A percentile compares a stretch with the other conserved stretches of the same genome.
phyloP scores from a whole-genome alignment of 1,140 invertebrate genomes.

The Drosophila erecta region DNA sequence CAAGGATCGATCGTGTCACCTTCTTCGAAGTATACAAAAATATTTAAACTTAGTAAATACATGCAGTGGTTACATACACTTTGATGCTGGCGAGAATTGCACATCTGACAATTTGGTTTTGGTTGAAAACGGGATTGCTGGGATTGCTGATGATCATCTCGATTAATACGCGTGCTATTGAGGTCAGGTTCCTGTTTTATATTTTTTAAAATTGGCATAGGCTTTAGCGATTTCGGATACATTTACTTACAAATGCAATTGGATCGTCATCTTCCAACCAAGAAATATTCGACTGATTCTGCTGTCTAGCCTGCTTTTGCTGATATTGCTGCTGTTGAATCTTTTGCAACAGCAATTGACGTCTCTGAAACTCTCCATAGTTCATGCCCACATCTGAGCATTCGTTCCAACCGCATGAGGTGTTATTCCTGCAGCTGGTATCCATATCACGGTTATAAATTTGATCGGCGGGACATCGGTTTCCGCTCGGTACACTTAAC shows the following conservation, averaged over 20 bases:
- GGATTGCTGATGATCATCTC: not conserved
- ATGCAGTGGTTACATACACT: slow-evolving; percentile 2
- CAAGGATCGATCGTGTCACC: not conserved
- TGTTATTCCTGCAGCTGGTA: not conserved
- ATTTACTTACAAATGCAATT: slow-evolving; percentile 34
- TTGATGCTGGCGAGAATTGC: not conserved
- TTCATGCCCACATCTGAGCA: slow-evolving; percentile 7
- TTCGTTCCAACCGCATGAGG: not conserved
- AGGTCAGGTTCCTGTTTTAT: slow-evolving; percentile 29
- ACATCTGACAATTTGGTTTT: not conserved
- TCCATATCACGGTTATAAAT: not conserved
- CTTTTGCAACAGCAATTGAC: not conserved
- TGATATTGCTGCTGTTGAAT: not conserved
- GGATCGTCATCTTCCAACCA: slow-evolving; percentile 1
- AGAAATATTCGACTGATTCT: not conserved
- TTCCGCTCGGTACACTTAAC: not conserved
- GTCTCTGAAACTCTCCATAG: slow-evolving; percentile 20
- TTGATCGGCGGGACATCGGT: not conserved
- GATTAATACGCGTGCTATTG: slow-evolving; percentile 42
- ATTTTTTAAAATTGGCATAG: not conserved
- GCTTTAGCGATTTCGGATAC: no score
- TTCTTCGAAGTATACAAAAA: not conserved
- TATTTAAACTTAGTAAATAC: not conserved
- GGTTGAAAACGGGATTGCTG: not conserved
- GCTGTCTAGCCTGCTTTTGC: slow-evolving; percentile 1